Conservation (phyloP, 2,113 vertebrate genomes). For the Nettapus auritus region DNA sequence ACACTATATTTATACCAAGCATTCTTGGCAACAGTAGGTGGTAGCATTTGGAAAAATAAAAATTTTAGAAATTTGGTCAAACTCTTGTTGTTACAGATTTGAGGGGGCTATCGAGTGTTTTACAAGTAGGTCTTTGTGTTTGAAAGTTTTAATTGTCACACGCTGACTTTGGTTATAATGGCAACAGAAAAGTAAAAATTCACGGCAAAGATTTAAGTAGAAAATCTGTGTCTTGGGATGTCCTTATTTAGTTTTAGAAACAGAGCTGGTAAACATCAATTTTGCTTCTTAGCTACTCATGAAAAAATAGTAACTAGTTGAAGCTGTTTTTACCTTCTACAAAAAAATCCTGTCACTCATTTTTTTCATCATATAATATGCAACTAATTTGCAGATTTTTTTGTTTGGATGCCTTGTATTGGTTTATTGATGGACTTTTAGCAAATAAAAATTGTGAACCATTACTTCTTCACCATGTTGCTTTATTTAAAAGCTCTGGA, state of each 20-base stretch:
- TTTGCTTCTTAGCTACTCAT: constrained; percentile 22
- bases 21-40: not conserved
- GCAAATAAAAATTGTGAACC: constrained; percentile 53
- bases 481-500: constrained; percentile 59
- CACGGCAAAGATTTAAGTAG: not conserved
- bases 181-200: constrained; percentile 17
- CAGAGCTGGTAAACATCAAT: not conserved
- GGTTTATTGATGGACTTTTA: constrained; percentile 42
- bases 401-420: not conserved
- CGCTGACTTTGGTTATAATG: constrained; percentile 31
- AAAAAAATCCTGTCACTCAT: not conserved
- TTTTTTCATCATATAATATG: not conserved
- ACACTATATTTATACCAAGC: not conserved
- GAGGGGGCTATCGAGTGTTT: not conserved
- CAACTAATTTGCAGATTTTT: not conserved
- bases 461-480: constrained; percentile 50
- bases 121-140: not conserved
- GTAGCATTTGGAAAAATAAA: not conserved
- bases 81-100: not conserved
- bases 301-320: not conserved
- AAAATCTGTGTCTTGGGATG: constrained; percentile 14
- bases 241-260: constrained; percentile 30
- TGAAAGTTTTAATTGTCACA: constrained; percentile 32
- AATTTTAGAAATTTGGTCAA: not conserved
- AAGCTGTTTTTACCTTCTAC: not conserved